Base-by-base conservation (phyloP, 2,113 vertebrate genomes). In the Tricholaema leucomelas region DNA sequence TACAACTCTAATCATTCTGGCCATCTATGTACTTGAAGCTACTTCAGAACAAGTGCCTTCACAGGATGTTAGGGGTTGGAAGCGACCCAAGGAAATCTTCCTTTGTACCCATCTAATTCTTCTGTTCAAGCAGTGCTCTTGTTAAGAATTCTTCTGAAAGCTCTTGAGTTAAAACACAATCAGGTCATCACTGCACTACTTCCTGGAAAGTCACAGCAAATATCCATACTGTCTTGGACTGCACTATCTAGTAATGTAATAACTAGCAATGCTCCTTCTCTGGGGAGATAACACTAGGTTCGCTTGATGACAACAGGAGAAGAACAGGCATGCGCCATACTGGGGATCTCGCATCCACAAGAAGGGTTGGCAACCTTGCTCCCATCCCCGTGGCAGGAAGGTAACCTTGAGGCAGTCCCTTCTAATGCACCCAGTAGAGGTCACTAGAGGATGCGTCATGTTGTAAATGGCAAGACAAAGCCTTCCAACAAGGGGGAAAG, bases 351-450 rank as follows among this genome's bases (percentile, higher is more conserved):
- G 6, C 44, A 38, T 35, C 13, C 23, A 8, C 9, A 58, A 48
- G 33, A 67, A 30, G 10, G 27, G 5, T 14, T 28, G 58, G 64
- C 56, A 70, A 38, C 15, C 33, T 70, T 42, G 16, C 20, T 78
- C 48, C 46, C 58, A 38, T 46, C n/a, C n/a, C n/a, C 20, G 2
- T 5, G 28, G 16, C 35, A 46, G 33, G 75, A 38, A 4, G 6
- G 55, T 42, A 67, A 78, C 48, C 59, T 15, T 35, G 44, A 67
- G 67, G 55, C 40, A 35, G 9, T 33, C 5, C 8, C 27, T 18
- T 24, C 30, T 63, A 7, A 64, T 70, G 60, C 87, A 73, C 87
- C 81, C 89, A 83, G 92, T 3, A 94, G 92, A 94, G 74, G 87
- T 42, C 59, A 67, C 81, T 72, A 33, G 89, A 95, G 95, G 75